phyloP scores from a whole-genome alignment of 2,888 invertebrate genomes.

The Julus scanicus region DNA sequence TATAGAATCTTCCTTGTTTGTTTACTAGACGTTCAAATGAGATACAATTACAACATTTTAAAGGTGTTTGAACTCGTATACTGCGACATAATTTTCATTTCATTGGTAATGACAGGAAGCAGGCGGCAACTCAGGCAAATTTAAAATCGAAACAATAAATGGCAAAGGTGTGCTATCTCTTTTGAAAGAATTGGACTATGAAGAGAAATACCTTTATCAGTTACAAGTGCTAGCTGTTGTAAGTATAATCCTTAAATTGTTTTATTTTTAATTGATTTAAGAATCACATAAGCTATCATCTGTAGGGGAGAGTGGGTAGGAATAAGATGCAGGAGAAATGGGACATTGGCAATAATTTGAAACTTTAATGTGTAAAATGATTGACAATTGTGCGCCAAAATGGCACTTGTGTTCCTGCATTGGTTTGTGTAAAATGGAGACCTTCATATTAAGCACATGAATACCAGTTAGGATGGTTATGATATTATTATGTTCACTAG shows the following conservation, averaged over 20 bases:
- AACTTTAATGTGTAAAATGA: too few relatives aligned
- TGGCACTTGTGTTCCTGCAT: too few relatives aligned
- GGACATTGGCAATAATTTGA: too few relatives aligned
- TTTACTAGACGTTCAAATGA: not conserved
- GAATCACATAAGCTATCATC: not conserved
- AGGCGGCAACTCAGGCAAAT: conserved; percentile 80
- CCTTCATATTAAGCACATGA: too few relatives aligned
- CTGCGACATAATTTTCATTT: not conserved
- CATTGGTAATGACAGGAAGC: conserved; percentile 67
- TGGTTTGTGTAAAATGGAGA: too few relatives aligned
- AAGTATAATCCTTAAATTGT: conserved; percentile 41
- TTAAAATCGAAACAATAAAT: conserved; percentile 83
- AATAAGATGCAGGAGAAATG: too few relatives aligned
- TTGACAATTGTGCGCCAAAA: too few relatives aligned
- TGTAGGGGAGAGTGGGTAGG: too few relatives aligned
- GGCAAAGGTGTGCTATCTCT: conserved; percentile 86
- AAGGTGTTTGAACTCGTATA: not conserved
- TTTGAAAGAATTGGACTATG: conserved; percentile 83
- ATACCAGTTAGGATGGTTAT: too few relatives aligned
- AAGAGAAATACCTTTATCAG: conserved; percentile 86
- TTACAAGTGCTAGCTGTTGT: conserved; percentile 66
- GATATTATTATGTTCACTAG: too few relatives aligned
- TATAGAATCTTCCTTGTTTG: not conserved
- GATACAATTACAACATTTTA: not conserved
- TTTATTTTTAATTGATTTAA: not conserved